A percentile compares a stretch with the other conserved stretches of the same genome.
These are phyloP conservation scores for Caenorhabditis brenneri DNA, from an alignment of 1,140 invertebrate genomes.

Conservation along the genomic window DNA sequence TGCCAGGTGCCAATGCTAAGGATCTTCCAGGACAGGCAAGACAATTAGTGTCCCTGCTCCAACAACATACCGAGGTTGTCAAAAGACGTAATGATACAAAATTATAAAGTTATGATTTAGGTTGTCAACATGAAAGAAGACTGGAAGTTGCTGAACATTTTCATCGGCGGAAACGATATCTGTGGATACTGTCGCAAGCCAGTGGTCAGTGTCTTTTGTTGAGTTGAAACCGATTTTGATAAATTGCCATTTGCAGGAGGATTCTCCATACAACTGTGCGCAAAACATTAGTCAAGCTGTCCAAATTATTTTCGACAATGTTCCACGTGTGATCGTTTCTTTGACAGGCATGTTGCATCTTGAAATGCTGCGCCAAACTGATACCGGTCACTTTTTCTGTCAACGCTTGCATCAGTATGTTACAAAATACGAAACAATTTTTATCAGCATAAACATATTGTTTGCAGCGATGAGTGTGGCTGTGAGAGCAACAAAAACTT, in stretches of 20 bases:
- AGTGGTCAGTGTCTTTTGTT: conserved; percentile 55
- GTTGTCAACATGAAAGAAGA: conserved; percentile 56
- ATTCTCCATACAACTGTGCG: conserved; percentile 75
- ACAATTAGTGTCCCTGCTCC: conserved; percentile 68
- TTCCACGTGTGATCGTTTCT: conserved; percentile 62
- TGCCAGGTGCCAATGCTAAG: conserved; percentile 68
- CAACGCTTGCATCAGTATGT: conserved; percentile 62
- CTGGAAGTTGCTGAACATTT: conserved; percentile 82
- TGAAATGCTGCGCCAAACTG: conserved; percentile 56
- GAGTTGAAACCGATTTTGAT: not conserved
- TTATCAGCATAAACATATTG: not conserved
- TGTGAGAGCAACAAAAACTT: conserved; percentile 57
- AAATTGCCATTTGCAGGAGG: not conserved
- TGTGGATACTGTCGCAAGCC: conserved; percentile 77
- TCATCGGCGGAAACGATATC: conserved; percentile 84
- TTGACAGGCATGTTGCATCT: conserved; percentile 59
- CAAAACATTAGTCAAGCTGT: conserved; percentile 76
- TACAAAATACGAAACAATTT: not conserved
- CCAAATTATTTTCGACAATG: conserved; percentile 74
- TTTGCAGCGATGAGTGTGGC: conserved; percentile 60
- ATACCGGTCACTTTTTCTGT: conserved; percentile 58
- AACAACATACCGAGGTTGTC: conserved; percentile 59
- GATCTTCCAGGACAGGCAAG: conserved; percentile 71
- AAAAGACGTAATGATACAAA: not conserved
- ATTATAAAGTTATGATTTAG: not conserved